phyloP scores from a whole-genome alignment of 2,113 vertebrate species.

The Chiloscyllium plagiosum region DNA sequence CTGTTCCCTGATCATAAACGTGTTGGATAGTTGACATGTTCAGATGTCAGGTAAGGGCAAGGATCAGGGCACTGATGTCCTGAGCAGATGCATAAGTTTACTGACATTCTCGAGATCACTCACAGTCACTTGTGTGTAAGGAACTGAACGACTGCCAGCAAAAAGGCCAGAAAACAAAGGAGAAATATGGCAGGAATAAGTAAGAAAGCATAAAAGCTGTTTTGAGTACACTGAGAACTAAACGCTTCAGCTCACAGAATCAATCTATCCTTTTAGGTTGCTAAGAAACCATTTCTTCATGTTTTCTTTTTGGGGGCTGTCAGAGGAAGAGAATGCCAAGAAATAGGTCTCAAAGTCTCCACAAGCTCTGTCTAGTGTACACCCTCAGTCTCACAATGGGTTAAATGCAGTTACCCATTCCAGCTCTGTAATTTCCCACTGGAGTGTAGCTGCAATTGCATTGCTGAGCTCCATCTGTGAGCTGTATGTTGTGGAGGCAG shows the following conservation, averaged over 20 bases:
- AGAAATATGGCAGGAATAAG: not conserved
- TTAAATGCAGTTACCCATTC: conserved; percentile 25
- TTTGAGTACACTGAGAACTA: not conserved
- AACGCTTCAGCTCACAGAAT: conserved; percentile 10
- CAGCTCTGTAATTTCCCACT: conserved; percentile 33
- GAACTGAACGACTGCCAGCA: not conserved
- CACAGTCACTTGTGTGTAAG: not conserved
- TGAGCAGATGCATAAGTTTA: not conserved
- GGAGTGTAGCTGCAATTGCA: not conserved
- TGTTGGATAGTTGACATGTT: not conserved
- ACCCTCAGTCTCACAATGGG: not conserved
- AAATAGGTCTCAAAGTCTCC: not conserved
- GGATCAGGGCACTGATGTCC: not conserved
- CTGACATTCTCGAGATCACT: not conserved
- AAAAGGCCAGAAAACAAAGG: not conserved
- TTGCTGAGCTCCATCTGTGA: conserved; percentile 27
- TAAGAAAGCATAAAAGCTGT: conserved; percentile 1
- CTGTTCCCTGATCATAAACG: not conserved
- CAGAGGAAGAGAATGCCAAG: not conserved
- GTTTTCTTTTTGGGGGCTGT: not conserved
- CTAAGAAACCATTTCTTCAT: not conserved
- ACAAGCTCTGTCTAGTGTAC: not conserved
- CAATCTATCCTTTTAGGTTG: conserved; percentile 16
- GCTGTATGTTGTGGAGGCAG: conserved; percentile 11
- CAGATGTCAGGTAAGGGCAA: not conserved